A percentile compares a stretch with the other conserved stretches of the same genome.
phyloP scores from a whole-genome alignment of 1,140 invertebrate species.

The Hermetia illucens region DNA sequence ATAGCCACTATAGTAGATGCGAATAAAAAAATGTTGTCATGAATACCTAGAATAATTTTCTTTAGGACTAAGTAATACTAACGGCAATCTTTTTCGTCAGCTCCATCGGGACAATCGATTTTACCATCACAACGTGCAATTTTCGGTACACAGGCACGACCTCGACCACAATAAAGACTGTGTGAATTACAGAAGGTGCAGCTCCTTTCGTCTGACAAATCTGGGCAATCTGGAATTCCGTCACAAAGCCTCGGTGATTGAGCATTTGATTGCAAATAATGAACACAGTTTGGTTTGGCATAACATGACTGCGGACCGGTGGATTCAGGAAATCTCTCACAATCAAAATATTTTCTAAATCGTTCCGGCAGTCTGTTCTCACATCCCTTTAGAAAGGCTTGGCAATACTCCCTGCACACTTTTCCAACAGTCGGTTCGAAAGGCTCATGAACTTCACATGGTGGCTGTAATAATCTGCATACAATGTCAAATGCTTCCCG shows the following conservation, averaged over 20 bases:
- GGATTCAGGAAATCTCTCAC: constrained; percentile 64
- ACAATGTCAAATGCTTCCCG: constrained; percentile 71
- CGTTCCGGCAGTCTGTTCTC: constrained; percentile 53
- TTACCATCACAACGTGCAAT: constrained; percentile 65
- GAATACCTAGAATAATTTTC: not conserved
- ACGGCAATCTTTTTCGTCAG: constrained; percentile 75
- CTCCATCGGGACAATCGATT: constrained; percentile 68
- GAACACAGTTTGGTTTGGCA: constrained; percentile 60
- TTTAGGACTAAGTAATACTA: constrained; percentile 32
- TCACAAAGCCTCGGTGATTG: constrained; percentile 67
- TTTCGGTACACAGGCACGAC: constrained; percentile 53
- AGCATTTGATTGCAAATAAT: constrained; percentile 51
- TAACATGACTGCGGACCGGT: constrained; percentile 54
- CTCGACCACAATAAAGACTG: constrained; percentile 60
- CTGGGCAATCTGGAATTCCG: constrained; percentile 70
- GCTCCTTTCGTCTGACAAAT: constrained; percentile 62
- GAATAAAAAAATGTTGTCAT: not conserved
- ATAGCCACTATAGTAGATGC: constrained; percentile 47
- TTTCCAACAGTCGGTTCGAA: constrained; percentile 19
- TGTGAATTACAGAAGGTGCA: constrained; percentile 60
- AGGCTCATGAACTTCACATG: constrained; percentile 38
- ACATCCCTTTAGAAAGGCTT: constrained; percentile 70
- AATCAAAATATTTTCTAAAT: constrained; percentile 58
- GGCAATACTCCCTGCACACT: constrained; percentile 73
- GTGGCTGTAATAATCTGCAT: constrained; percentile 69